phyloP scores from a whole-genome alignment of 2,113 vertebrate species.

The Spheniscus mendiculus region DNA sequence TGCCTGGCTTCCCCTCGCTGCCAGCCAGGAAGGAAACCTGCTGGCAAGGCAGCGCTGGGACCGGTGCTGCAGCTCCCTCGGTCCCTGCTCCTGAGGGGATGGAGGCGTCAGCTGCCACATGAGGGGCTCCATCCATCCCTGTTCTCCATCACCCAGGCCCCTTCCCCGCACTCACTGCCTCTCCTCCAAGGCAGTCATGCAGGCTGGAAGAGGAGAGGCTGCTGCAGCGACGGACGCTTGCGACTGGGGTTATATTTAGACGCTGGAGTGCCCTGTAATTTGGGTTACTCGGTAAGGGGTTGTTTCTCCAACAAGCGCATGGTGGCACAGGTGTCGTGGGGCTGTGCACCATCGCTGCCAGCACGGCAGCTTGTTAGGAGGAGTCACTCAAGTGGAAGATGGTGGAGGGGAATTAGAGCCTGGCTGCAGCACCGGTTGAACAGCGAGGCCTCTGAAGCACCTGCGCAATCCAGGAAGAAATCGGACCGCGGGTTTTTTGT shows the following conservation, averaged over 20 bases:
- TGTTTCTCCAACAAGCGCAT: not conserved
- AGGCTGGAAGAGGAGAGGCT: not conserved
- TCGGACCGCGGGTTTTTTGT: fast-evolving
- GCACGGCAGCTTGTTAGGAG: not conserved
- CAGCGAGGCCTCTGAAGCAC: not conserved
- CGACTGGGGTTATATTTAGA: not conserved
- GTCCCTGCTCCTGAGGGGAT: not conserved
- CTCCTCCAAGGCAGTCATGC: not conserved
- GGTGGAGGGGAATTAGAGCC: not conserved
- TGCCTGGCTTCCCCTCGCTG: not conserved
- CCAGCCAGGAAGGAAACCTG: not conserved
- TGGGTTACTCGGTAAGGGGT: not conserved
- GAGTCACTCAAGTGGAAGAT: not conserved
- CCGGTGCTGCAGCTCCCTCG: fast-evolving
- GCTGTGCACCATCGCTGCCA: not conserved
- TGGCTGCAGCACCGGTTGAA: not conserved
- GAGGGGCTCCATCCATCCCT: not conserved
- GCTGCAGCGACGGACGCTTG: not conserved
- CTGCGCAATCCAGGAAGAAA: fast-evolving
- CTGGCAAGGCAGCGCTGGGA: not conserved
- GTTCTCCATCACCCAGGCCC: not conserved
- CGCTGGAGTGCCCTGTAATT: not conserved
- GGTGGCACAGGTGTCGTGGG: not conserved
- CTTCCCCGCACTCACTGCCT: not conserved
- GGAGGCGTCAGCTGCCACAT: not conserved